A percentile compares a stretch with the other conserved stretches of the same genome.
These are phyloP conservation scores for Nemapogon koenigi DNA, from an alignment of 2,888 invertebrate genomes.

Conservation along the genomic window DNA sequence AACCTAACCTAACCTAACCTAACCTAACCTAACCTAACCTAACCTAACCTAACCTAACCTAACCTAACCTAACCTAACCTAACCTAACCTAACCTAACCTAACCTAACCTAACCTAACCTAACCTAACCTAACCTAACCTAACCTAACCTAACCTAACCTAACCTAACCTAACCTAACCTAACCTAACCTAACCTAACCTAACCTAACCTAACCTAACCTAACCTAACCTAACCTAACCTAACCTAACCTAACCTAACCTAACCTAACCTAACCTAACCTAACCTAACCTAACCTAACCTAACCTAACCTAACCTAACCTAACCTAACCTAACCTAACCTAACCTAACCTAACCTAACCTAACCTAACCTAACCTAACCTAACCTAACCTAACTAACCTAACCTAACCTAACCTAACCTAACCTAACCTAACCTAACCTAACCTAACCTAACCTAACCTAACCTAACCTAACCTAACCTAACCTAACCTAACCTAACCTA, in stretches of 20 bases:
- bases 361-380: conserved; percentile 10
- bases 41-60: conserved; percentile 10
- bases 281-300: conserved; percentile 2
- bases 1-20: conserved; percentile 8
- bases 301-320: conserved; percentile 7
- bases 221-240: conserved; percentile 2
- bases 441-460: conserved; percentile 9
- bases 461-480: conserved; percentile 10
- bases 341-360: conserved; percentile 9
- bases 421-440: conserved; percentile 9
- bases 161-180: conserved; percentile 9
- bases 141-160: conserved; percentile 10
- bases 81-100: conserved; percentile 9
- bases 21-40: conserved; percentile 9
- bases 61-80: conserved; percentile 9
- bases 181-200: conserved; percentile 10
- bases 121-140: conserved; percentile 10
- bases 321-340: conserved; percentile 10
- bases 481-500: conserved; percentile 10
- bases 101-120: conserved; percentile 9
- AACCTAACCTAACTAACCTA: conserved; percentile 8
- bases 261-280: conserved; percentile 2
- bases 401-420: conserved; percentile 10
- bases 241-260: conserved; percentile 2
- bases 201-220: conserved; percentile 2